Percentiles rank a stretch among this genome's conserved stretches.
Evolutionary conservation across 2,888 invertebrate genomes (phyloP).

Genomic region (Dichetophora obliterata): DNA sequence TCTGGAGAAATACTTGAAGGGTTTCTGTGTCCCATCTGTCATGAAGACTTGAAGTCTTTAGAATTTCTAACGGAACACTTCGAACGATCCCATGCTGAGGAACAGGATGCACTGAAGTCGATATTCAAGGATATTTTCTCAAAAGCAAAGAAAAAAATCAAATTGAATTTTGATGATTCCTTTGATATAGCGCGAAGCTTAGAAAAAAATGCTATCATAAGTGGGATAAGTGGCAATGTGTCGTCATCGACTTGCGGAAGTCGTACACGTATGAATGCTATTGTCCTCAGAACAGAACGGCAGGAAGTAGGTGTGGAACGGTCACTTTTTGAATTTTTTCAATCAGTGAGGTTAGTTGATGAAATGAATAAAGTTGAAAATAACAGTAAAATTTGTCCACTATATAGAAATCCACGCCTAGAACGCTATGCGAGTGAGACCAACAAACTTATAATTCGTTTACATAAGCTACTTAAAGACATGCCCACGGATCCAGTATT

Average conservation of each 20-base stretch:
- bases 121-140: constrained; percentile 84
- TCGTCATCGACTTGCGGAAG: constrained; percentile 46
- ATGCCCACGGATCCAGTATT: constrained; percentile 81
- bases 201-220: constrained; percentile 71
- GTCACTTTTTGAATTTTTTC: constrained; percentile 83
- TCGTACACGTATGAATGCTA: constrained; percentile 58
- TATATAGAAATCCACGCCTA: constrained; percentile 75
- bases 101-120: constrained; percentile 85
- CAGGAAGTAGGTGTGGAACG: constrained; percentile 70
- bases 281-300: constrained; percentile 57
- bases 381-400: neutral
- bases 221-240: constrained; percentile 41
- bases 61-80: constrained; percentile 89
- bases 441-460: constrained; percentile 92
- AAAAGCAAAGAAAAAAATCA: constrained; percentile 90
- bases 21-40: constrained; percentile 95
- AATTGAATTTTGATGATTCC: constrained; percentile 79
- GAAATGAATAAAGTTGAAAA: constrained; percentile 53
- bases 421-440: constrained; percentile 95
- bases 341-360: constrained; percentile 73
- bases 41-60: constrained; percentile 88
- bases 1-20: constrained; percentile 85
- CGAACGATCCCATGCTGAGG: constrained; percentile 88
- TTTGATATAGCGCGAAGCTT: constrained; percentile 74
- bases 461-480: constrained; percentile 90